Base-by-base conservation (phyloP, 2,113 vertebrate species). In the Ochotona curzoniae region DNA sequence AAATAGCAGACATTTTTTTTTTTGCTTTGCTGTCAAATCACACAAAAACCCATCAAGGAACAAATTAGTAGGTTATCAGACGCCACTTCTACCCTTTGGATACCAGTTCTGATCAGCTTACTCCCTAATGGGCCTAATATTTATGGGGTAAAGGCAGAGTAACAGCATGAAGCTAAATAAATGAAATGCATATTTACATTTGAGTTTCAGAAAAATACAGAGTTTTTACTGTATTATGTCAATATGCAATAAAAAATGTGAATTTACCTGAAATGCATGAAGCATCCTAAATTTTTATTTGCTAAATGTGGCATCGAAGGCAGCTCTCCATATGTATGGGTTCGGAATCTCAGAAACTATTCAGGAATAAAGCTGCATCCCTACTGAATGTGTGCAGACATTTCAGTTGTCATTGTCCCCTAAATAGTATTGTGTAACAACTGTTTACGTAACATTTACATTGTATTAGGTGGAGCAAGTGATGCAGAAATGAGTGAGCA, bases 181-280 rank as follows among this genome's bases (percentile, higher is more conserved):
- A 69, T 32, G 25, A 69, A 51, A 78, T 35, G 25, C 28, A 15
- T 32, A 60, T 79, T 79, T 90, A 76, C 35, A 87, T 81, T 35
- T 71, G 57, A 92, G 87, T 87, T 85, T 90, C 30, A 79, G 60
- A 81, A 76, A 87, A 69, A 57, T 10, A 70, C 75, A 60, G 71
- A 64, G 30, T 49, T 78, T 83, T 76, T 51, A 47, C 18, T 82
- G 2, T 32, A 89, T 44, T 14, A 64, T 83, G 35, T 20, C 32
- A 26, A 5, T 83, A 54, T 28, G 11, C 61, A 60, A 89, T 78
- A n/a, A 61, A 87, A 93, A 67, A 32, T 14, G 66, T 26, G 30
- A 44, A 23, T 26, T 96, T 84, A 64, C 73, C 63, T 92, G 64
- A 17, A 60, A 88, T 74, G 30, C 30, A 69, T 87, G 32, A 32